Conservation (phyloP, 2,797 vertebrate genomes). For the Phataginus tetradactyla region DNA sequence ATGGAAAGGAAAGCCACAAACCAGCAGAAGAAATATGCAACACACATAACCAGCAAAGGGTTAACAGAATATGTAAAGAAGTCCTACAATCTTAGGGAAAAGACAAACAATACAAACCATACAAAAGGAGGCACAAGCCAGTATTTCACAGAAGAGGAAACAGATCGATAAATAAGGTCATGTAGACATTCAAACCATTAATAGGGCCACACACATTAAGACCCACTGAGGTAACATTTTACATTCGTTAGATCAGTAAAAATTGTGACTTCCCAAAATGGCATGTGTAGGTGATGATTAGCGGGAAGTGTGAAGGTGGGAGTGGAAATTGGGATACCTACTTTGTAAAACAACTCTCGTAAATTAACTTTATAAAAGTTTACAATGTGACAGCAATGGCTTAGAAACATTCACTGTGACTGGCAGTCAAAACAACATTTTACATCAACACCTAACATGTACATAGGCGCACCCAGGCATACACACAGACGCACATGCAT, state of each 20-base stretch:
- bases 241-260: neutral
- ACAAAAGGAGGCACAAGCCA: rapidly evolving
- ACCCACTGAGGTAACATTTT: neutral
- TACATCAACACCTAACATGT: too few relatives aligned
- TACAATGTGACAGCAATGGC: rapidly evolving
- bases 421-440: neutral
- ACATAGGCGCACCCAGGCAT: neutral
- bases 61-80: neutral
- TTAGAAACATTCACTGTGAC: neutral
- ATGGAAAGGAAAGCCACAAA: neutral
- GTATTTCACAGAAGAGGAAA: neutral
- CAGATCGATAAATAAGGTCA: rapidly evolving
- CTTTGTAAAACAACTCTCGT: neutral
- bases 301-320: neutral
- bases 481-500: rapidly evolving
- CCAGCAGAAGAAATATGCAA: rapidly evolving
- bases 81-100: neutral
- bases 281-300: neutral
- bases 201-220: neutral
- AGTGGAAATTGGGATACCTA: rapidly evolving
- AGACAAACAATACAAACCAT: rapidly evolving
- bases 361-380: neutral
- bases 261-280: neutral
- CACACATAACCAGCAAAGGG: rapidly evolving
- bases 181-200: rapidly evolving